Evolutionary conservation across 2,113 vertebrate species (phyloP).

Genomic region (Sterrhoptilus dennistouni): DNA sequence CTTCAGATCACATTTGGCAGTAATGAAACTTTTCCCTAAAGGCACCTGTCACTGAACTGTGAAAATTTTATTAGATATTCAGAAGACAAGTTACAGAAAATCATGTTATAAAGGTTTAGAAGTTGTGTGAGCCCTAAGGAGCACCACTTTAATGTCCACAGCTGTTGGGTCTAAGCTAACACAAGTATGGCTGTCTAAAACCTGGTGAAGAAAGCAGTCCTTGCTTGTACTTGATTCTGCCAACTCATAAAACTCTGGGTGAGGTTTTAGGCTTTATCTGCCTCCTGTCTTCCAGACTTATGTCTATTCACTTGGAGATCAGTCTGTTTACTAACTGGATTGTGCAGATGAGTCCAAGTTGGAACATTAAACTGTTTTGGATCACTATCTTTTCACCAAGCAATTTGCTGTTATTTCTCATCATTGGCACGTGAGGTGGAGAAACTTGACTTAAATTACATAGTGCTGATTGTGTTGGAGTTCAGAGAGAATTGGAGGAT

Average conservation of each 20-base stretch:
- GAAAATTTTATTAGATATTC: neutral
- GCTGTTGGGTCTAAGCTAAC: neutral
- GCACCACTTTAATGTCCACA: neutral
- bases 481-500: neutral
- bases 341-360: neutral
- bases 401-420: neutral
- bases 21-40: neutral
- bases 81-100: neutral
- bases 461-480: neutral
- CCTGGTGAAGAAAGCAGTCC: neutral
- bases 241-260: neutral
- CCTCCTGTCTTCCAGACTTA: neutral
- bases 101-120: neutral
- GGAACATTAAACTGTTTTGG: neutral
- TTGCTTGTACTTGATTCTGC: neutral
- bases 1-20: neutral
- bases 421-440: neutral
- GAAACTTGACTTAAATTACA: neutral
- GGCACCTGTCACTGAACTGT: neutral
- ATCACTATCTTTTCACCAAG: neutral
- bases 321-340: neutral
- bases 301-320: neutral
- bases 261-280: neutral
- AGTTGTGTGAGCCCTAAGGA: neutral
- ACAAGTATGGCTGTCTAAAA: neutral